Evolutionary conservation across 2,888 invertebrate genomes (phyloP), one percentile per base, ranked within the genome.

Genomic region (Liopterus haemorrhoidalis): DNA sequence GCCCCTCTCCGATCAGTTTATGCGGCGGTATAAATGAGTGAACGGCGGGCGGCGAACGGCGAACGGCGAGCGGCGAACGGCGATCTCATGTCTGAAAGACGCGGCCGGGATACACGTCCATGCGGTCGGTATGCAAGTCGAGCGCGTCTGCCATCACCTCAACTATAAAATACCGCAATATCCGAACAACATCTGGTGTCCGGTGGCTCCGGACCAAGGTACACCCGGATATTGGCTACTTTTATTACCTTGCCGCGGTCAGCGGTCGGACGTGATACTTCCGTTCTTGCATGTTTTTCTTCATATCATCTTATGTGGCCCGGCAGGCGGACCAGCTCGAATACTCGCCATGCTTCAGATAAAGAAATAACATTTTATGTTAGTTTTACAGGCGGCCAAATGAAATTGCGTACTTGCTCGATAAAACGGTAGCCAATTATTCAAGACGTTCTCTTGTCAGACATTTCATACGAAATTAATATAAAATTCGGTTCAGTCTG

Each of bases 341-440:
- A n/a, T n/a, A n/a, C n/a, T n/a, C n/a, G n/a, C n/a, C n/a, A n/a
- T 62, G 64, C 62, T 63, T 63, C 64, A 64, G 61, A 66, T 66
- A 64, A 65, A 65, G 65, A 64, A 65, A 66, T 66, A 66, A 65
- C 65, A 60, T 65, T 65, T 66, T 65, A 66, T 65, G 64, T 62
- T 62, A 61, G 62, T 64, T 65, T 65, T 64, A 64, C 63, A 60
- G 60, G 60, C 62, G 61, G 58, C 55, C 58, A 59, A 57, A 61
- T 58, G 59, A 62, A 63, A 63, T 62, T 61, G 60, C 62, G 54
- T 55, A n/a, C n/a, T n/a, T n/a, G n/a, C n/a, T n/a, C n/a, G n/a
- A n/a, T n/a, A n/a, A n/a, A n/a, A n/a, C n/a, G n/a, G n/a, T n/a
- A 53, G 51, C 52, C 48, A 36, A 36, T 36, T 36, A 36, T 36